Conservation (phyloP, 2,113 vertebrate species). For the Oncorhynchus tshawytscha region DNA sequence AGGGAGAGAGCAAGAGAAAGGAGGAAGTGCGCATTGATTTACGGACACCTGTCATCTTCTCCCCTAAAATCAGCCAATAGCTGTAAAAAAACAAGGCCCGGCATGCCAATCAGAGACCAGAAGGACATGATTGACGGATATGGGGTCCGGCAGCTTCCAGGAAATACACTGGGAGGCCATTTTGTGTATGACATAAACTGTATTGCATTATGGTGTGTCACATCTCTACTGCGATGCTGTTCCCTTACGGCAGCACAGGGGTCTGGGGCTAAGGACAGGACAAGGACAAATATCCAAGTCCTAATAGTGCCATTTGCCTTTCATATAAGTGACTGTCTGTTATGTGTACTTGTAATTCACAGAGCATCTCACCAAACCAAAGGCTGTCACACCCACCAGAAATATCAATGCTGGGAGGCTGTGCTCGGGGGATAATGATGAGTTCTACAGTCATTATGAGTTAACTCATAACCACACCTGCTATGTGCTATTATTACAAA, state of each 20-base stretch:
- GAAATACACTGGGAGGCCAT: not conserved
- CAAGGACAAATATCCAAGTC: no score
- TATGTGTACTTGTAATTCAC: no score
- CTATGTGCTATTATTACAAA: no score
- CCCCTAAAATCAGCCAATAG: not conserved
- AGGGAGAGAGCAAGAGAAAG: not conserved
- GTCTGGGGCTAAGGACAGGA: not conserved
- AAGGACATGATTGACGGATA: not conserved
- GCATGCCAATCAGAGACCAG: not conserved
- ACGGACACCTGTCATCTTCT: not conserved
- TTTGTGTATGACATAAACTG: not conserved
- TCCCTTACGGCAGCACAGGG: not conserved
- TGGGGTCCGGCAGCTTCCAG: not conserved
- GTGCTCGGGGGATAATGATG: no score
- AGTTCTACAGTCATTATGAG: no score
- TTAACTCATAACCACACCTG: no score
- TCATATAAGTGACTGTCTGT: no score
- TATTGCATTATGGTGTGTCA: not conserved
- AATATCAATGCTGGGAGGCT: no score
- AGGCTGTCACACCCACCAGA: no score
- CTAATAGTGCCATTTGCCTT: no score
- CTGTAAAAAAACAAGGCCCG: not conserved
- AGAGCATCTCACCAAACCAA: no score
- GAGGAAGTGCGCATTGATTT: not conserved
- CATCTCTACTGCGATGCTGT: not conserved